Conservation (phyloP, 2,113 vertebrate genomes). For the Callospermophilus lateralis region DNA sequence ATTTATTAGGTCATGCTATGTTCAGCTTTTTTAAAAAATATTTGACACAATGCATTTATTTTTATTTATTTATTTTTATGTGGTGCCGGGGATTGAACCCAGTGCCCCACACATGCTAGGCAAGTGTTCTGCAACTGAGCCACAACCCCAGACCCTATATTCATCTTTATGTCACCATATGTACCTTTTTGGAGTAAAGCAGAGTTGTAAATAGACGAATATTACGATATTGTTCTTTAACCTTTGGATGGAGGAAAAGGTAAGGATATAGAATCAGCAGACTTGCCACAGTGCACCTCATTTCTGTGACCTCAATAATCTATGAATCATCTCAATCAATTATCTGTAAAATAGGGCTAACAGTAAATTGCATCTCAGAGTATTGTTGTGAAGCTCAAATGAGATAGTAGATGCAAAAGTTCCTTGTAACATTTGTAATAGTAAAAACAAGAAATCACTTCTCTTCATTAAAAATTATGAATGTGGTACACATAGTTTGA, state of each 20-base stretch:
- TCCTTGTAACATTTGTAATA: constrained; percentile 4
- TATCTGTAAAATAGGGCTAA: not conserved
- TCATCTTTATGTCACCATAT: not conserved
- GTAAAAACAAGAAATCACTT: not conserved
- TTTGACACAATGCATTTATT: too few species aligned
- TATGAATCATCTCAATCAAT: not conserved
- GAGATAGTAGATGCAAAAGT: not conserved
- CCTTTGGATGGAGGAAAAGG: not conserved
- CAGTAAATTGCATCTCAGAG: not conserved
- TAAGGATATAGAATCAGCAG: not conserved
- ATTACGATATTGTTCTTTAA: not conserved
- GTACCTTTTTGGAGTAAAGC: not conserved
- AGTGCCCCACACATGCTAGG: too few species aligned
- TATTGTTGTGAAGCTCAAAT: constrained; percentile 30
- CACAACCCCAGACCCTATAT: too few species aligned
- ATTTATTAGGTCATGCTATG: not conserved
- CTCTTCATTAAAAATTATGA: constrained; percentile 11
- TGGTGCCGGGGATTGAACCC: too few species aligned
- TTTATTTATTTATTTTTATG: too few species aligned
- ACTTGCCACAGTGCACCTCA: not conserved
- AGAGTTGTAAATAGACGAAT: constrained; percentile 5
- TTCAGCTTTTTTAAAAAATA: not conserved
- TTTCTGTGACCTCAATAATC: constrained; percentile 37
- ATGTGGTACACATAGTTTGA: not conserved
- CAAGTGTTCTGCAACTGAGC: too few species aligned